These are phyloP conservation scores for Chrysocyon brachyurus DNA, from an alignment of 2,797 vertebrate species.

Conservation along the genomic window DNA sequence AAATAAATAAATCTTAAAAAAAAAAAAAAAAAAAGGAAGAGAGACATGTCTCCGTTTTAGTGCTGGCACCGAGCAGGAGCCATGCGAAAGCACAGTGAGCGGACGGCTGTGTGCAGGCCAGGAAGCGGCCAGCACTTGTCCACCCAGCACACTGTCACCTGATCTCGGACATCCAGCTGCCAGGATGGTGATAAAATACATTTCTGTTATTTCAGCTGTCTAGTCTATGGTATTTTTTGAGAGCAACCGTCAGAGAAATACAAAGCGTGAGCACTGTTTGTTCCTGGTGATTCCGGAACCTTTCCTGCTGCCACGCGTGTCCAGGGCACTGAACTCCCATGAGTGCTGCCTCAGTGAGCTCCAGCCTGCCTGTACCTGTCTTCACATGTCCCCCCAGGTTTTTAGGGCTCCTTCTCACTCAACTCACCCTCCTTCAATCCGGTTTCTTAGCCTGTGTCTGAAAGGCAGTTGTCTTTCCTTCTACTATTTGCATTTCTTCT, in stretches of 20 bases:
- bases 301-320: accelerated
- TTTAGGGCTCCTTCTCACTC: not conserved
- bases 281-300: not conserved
- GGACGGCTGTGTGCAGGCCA: accelerated
- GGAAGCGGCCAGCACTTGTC: not conserved
- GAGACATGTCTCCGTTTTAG: not conserved
- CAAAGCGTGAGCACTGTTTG: accelerated
- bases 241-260: not conserved
- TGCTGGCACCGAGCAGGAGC: not conserved
- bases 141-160: accelerated
- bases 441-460: not conserved
- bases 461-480: not conserved
- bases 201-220: not conserved
- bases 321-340: accelerated
- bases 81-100: not conserved
- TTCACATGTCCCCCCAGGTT: accelerated
- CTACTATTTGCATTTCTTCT: not conserved
- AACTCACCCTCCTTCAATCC: not conserved
- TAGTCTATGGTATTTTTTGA: accelerated
- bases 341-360: accelerated
- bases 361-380: accelerated
- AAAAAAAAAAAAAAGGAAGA: not conserved
- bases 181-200: too few species aligned
- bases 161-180: not conserved
- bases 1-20: not conserved